Evolutionary conservation across 2,797 vertebrate species (phyloP), one percentile per base, ranked within the genome.

Genomic region (Champsocephalus esox): DNA sequence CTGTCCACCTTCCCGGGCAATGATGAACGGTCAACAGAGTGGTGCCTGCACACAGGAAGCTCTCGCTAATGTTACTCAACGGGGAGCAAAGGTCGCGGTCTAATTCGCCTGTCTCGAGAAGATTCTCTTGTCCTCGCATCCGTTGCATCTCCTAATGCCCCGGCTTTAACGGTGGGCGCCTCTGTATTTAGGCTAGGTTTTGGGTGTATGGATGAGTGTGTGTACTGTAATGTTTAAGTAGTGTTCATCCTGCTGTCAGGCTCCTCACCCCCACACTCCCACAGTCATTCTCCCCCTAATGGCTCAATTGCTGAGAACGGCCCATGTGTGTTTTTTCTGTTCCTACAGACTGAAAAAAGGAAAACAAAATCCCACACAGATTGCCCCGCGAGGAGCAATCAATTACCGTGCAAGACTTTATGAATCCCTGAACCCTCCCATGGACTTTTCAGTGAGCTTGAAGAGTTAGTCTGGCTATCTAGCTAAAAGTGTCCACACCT

Each of bases 1-100:
- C 86, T 80, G 82, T 90, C 85, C 95, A 94, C 95, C 94, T 94
- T 96, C 91, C 82, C 77, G 84, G 89, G 69, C 87, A 34, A 56
- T 97, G 96, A 98, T 96, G 88, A 93, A 98, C 96, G 85, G 90
- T 90, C 93, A 93, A 83, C 92, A 93, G 91, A 96, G 93, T 95
- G 93, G 93, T 94, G 93, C 94, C 96, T 95, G 84, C 93, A 88
- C 90, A 93, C 95, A 96, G 95, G 96, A 97, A 97, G 95, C 95
- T 92, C 93, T 94, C 80, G 21, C 87, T 88, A 92, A 95, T 96
- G 93, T 96, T 96, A 94, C 95, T 93, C 77, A 89, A 87, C 61
- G 50, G 92, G 91, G 96, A 93, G 92, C 94, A 96, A 94, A 96
- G 97, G 96, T 97, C 96, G 96, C 78, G 66, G 92, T 95, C 96